phyloP scores from a whole-genome alignment of 2,888 invertebrate species.

The Odontomyia ornata region DNA sequence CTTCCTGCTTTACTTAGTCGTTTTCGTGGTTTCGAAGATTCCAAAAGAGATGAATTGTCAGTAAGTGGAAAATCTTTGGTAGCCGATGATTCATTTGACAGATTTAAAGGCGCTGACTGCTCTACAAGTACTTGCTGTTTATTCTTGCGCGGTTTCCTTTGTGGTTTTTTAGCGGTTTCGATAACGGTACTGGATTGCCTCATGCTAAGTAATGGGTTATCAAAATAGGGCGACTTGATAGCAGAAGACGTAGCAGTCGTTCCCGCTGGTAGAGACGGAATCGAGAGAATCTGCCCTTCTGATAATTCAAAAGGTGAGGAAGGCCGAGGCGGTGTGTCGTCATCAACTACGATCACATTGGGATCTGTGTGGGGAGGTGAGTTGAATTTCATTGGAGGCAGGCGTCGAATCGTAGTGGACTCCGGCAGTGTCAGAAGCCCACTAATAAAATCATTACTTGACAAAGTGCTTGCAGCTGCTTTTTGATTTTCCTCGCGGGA shows the following conservation, averaged over 20 bases:
- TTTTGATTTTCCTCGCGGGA: not conserved
- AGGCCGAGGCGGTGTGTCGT: slow-evolving; percentile 32
- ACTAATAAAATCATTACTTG: not conserved
- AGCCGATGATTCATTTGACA: slow-evolving; percentile 33
- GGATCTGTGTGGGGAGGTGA: slow-evolving; percentile 50
- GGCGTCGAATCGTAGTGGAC: slow-evolving; percentile 29
- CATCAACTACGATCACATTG: slow-evolving; percentile 53
- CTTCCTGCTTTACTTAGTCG: not conserved
- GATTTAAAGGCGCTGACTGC: slow-evolving; percentile 46
- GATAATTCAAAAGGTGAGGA: slow-evolving; percentile 36
- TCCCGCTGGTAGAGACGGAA: not conserved
- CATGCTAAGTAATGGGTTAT: not conserved
- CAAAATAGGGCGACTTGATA: not conserved
- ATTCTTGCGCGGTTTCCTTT: not conserved
- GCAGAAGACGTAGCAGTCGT: not conserved
- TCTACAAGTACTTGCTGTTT: slow-evolving; percentile 17
- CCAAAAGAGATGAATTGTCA: no score
- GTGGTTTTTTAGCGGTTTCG: slow-evolving; percentile 49
- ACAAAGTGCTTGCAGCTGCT: not conserved
- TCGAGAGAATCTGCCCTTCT: slow-evolving; percentile 30
- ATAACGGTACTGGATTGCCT: slow-evolving; percentile 46
- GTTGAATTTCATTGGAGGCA: slow-evolving; percentile 29
- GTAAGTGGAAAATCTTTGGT: not conserved
- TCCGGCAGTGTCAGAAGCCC: slow-evolving; percentile 15
- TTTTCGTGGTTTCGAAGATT: not conserved